A percentile compares a stretch with the other conserved stretches of the same genome.
Evolutionary conservation across 2,797 vertebrate species (phyloP).

Genomic region (Macropus fuliginosus): DNA sequence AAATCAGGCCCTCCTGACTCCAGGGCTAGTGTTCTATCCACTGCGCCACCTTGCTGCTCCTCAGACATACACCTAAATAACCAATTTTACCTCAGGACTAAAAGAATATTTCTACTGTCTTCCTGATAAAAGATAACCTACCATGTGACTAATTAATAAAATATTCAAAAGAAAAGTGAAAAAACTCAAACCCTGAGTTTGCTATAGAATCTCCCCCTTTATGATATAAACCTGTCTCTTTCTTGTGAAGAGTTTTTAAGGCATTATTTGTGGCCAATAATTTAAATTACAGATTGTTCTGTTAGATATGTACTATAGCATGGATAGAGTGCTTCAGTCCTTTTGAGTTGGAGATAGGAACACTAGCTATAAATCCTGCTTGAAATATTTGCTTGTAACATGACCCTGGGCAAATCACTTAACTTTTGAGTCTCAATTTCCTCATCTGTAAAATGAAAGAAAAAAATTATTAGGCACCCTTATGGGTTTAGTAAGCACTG

Average conservation of each 20-base stretch:
- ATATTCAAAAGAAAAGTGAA: conserved; percentile 13
- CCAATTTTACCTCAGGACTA: neutral
- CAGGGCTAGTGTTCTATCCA: no score
- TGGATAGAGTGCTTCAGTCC: neutral
- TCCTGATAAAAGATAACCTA: neutral
- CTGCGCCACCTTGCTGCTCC: no score
- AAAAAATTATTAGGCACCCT: neutral
- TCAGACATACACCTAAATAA: neutral
- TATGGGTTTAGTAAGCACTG: neutral
- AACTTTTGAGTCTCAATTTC: neutral
- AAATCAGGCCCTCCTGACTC: no score
- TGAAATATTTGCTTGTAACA: neutral
- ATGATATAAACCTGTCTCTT: neutral
- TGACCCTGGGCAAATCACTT: neutral
- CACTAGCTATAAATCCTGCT: neutral
- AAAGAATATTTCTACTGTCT: neutral
- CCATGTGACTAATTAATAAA: conserved; percentile 9
- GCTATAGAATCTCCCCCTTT: neutral
- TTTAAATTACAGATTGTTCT: neutral
- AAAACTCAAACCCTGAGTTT: neutral
- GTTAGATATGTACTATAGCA: neutral
- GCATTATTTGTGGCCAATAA: neutral
- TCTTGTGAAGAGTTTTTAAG: conserved; percentile 24
- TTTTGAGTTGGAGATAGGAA: neutral
- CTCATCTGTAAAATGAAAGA: neutral